Evolutionary conservation across 2,113 vertebrate genomes (phyloP), one percentile per base, ranked within the genome.

Genomic region (Archocentrus centrarchus): DNA sequence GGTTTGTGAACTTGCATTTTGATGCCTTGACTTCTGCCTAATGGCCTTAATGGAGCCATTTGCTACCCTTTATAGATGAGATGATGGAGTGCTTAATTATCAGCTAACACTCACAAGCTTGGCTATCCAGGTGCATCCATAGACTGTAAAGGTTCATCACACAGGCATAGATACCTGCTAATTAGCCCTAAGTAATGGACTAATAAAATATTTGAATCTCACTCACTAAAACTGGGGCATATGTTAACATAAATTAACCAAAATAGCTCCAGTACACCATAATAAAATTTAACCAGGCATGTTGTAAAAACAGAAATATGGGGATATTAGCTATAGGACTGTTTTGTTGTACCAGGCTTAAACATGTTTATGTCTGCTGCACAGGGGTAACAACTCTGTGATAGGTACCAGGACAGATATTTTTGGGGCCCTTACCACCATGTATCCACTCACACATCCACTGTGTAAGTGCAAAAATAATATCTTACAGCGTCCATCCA

Each of bases 81-180:
- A 50, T 30, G 44, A 50, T 70, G 66, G 41, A 30, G 64, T 70
- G 41, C 64, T 50, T 70, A 50, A 70, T 70, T 70, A 70, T 70
- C 66, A 53, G 30, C 44, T 47, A 47, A 47, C 11, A 47, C 44
- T 47, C 11, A 44, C 44, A 70, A 7, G 17, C 44, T 3, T 70
- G 66, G 66, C 17, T 53, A 53, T 70, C 66, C 66, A 70, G 44
- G 44, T 70, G 30, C 24, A 53, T 20, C 44, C 30, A 17, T 70
- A 53, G 44, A 70, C 66, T 53, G 66, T 0, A 3, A 70, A 53
- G 66, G 18, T 70, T 70, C 66, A 70, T 70, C 44, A 30, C 66
- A 53, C 24, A 70, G 24, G 20, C 24, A 53, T 53, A 70, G 17
- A 13, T 32, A 50, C 17, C 44, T 7, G 17, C 24, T 53, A 53